A percentile compares a stretch with the other conserved stretches of the same genome.
Evolutionary conservation across 2,888 invertebrate genomes (phyloP).

Genomic region (Epistrophe grossulariae): DNA sequence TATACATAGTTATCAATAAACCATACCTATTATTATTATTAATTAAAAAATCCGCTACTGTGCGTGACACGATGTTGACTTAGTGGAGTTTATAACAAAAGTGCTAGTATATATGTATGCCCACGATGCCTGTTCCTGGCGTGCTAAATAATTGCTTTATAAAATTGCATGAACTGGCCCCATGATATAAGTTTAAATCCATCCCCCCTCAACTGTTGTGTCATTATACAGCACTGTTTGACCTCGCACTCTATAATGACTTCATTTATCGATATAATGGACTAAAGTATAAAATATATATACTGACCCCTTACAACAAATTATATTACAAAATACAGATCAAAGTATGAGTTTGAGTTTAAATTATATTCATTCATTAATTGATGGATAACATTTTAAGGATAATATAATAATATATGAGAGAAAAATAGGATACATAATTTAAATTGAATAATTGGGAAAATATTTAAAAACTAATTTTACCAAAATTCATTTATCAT

Average conservation of each 20-base stretch:
- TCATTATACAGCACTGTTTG: slow-evolving; percentile 2
- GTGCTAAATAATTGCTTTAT: slow-evolving; percentile 60
- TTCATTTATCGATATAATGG: slow-evolving; percentile 57
- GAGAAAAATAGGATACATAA: too few species aligned
- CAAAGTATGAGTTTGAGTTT: slow-evolving; percentile 29
- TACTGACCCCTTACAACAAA: slow-evolving; percentile 31
- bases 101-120: too few species aligned
- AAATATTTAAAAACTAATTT: not conserved
- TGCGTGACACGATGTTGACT: not conserved
- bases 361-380: slow-evolving; percentile 61
- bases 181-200: slow-evolving; percentile 1
- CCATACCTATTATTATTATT: too few species aligned
- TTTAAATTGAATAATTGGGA: slow-evolving; percentile 8
- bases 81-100: slow-evolving; percentile 14
- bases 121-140: slow-evolving; percentile 36
- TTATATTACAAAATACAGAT: slow-evolving; percentile 4
- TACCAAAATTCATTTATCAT: slow-evolving; percentile 1
- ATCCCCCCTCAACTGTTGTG: not conserved
- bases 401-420: not conserved
- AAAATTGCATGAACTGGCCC: slow-evolving; percentile 58
- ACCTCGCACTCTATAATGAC: slow-evolving; percentile 60
- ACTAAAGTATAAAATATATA: slow-evolving; percentile 5
- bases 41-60: not conserved
- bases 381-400: slow-evolving; percentile 59
- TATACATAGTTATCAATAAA: too few species aligned